Evolutionary conservation across 2,888 invertebrate species (phyloP), one percentile per base, ranked within the genome.

Genomic region (Himalopsyche anomala): DNA sequence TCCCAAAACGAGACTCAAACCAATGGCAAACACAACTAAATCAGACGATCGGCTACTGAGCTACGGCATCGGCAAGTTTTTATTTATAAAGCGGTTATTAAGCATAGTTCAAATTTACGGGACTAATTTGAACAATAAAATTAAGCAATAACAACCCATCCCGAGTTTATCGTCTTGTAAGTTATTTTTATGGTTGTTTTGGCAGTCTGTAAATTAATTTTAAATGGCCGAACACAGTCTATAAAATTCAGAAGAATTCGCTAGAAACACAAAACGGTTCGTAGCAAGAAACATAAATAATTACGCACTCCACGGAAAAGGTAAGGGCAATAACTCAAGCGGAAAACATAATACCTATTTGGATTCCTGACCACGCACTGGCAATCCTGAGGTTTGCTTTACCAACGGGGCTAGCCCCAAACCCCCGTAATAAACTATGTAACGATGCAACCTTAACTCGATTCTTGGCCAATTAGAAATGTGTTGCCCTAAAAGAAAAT

Each of bases 311-410:
- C 38, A 83, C 83, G 83, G 83, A 83, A 85, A 85, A 85, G 79
- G 79, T 54, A 45, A 42, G 28, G 42, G 54, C 80, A 55, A 45
- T 83, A 74, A 83, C 51, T 85, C 80, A 55, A 42, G 82, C 62
- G 42, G 80, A 85, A 62, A 85, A 85, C 62, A 55, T 28, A 80
- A 56, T 28, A 28, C 28, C 82, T n/a, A 80, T 83, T n/a, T 55
- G 79, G 45, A 80, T 82, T 83, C 42, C 80, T 38, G 55, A 85
- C 74, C 85, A 69, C 74, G 69, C 5, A 54, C 38, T 81, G 85
- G 81, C 51, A 81, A 81, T 56, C n/a, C 51, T 81, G 82, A 54
- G 74, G 74, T 85, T 62, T 38, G 40, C 51, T 36, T 36, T 45
- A 69, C 9, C 81, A 28, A 36, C 36, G 45, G 81, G 38, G 85